A percentile compares a stretch with the other conserved stretches of the same genome.
These are phyloP conservation scores for Scyliorhinus canicula DNA, from an alignment of 2,797 vertebrate genomes.

Conservation along the genomic window DNA sequence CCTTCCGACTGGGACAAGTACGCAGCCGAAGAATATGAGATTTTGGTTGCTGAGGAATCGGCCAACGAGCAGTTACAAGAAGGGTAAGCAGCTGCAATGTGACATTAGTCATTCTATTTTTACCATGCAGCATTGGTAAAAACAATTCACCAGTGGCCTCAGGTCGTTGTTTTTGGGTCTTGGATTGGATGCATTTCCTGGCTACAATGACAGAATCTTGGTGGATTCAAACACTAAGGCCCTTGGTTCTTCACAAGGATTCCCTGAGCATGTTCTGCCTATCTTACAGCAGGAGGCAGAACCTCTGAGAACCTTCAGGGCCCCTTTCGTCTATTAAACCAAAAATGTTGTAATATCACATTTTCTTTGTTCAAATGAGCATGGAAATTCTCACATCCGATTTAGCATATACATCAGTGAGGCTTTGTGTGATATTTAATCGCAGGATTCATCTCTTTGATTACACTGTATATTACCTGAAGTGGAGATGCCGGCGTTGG, in stretches of 20 bases:
- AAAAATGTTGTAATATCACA: neutral
- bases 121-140: neutral
- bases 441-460: neutral
- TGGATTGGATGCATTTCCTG: neutral
- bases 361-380: neutral
- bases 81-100: constrained; percentile 62
- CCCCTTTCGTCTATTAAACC: neutral
- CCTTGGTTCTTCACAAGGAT: neutral
- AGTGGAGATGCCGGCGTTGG: too few species aligned
- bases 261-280: neutral
- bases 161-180: neutral
- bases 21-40: constrained; percentile 93
- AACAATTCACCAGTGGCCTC: too few species aligned
- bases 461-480: neutral
- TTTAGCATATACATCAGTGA: neutral
- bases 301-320: neutral
- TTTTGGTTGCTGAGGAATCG: constrained; percentile 92
- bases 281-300: neutral
- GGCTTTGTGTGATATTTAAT: neutral
- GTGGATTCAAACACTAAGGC: neutral
- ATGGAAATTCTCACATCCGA: neutral
- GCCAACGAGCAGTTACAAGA: constrained; percentile 89
- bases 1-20: constrained; percentile 98
- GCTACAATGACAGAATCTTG: neutral
- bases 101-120: neutral